Percentiles rank a stretch among this genome's conserved stretches.
These are phyloP conservation scores for Cydia fagiglandana DNA, from an alignment of 1,140 invertebrate species.

Conservation along the genomic window DNA sequence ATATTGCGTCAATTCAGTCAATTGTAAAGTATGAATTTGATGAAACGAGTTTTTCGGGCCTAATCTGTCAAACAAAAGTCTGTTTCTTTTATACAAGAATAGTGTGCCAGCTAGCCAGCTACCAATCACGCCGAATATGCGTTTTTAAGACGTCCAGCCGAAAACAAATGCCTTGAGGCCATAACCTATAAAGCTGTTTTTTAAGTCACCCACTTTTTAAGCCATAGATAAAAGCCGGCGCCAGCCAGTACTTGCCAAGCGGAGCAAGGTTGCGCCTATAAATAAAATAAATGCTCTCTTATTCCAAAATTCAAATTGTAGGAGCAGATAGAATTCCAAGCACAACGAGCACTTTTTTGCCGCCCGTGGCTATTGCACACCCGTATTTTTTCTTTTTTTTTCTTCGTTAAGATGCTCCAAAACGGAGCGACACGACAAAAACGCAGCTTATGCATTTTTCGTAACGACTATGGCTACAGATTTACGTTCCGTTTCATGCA, in stretches of 20 bases:
- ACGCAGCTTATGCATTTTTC: constrained; percentile 27
- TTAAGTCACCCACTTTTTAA: constrained; percentile 34
- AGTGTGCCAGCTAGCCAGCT: no score
- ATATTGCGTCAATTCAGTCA: no score
- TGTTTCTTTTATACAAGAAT: no score
- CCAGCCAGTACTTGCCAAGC: constrained; percentile 22
- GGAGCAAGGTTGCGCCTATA: constrained; percentile 20
- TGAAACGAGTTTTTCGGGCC: no score
- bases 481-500: constrained; percentile 9
- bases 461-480: constrained; percentile 13
- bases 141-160: neutral
- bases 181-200: neutral
- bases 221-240: constrained; percentile 16
- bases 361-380: neutral
- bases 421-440: constrained; percentile 41
- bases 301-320: constrained; percentile 29
- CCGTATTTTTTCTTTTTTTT: neutral
- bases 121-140: no score
- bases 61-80: no score
- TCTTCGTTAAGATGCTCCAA: constrained; percentile 43
- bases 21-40: no score
- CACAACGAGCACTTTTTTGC: constrained; percentile 13
- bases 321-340: constrained; percentile 5
- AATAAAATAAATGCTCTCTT: constrained; percentile 26
- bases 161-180: neutral